A percentile compares a stretch with the other conserved stretches of the same genome.
Evolutionary conservation across 2,113 vertebrate genomes (phyloP).

Genomic region (Takifugu flavidus): DNA sequence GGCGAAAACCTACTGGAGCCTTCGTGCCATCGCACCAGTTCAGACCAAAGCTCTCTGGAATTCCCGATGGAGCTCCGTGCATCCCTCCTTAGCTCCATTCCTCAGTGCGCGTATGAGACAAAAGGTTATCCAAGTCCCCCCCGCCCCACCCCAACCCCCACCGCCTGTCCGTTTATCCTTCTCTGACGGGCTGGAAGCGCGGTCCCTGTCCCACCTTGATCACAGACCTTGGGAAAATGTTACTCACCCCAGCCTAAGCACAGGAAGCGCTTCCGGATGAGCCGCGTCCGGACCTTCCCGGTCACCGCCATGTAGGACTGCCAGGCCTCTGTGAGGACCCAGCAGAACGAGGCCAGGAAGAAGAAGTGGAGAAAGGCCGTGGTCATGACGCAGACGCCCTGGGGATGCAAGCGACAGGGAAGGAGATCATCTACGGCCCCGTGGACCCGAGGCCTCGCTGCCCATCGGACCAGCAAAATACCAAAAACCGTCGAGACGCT

Average conservation of each 20-base stretch:
- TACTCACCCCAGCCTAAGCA: conserved; percentile 96
- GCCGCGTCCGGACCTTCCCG: conserved; percentile 95
- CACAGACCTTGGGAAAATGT: conserved; percentile 27
- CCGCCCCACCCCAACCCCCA: conserved; percentile 21
- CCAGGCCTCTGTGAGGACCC: conserved; percentile 99
- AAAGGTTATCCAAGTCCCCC: conserved; percentile 43
- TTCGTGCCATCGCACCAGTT: too few species aligned
- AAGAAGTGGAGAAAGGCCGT: conserved; percentile 99
- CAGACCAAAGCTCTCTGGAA: too few species aligned
- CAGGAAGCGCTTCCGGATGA: conserved; percentile 97
- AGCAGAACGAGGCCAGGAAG: conserved; percentile 99
- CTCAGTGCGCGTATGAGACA: conserved; percentile 35
- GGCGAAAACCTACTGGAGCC: too few species aligned
- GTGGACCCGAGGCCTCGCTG: too few species aligned
- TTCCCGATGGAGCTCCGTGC: conserved; percentile 16
- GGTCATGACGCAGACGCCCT: conserved; percentile 96
- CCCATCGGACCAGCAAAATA: too few species aligned
- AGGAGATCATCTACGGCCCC: too few species aligned
- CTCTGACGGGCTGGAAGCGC: conserved; percentile 1
- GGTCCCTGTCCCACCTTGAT: not conserved
- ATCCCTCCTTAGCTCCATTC: conserved; percentile 9
- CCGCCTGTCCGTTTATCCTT: conserved; percentile 40
- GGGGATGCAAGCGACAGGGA: conserved; percentile 46
- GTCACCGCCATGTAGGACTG: conserved; percentile 99
- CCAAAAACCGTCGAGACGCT: too few species aligned